These are phyloP conservation scores for Scopus umbretta DNA, from an alignment of 2,113 vertebrate species.

Conservation along the genomic window DNA sequence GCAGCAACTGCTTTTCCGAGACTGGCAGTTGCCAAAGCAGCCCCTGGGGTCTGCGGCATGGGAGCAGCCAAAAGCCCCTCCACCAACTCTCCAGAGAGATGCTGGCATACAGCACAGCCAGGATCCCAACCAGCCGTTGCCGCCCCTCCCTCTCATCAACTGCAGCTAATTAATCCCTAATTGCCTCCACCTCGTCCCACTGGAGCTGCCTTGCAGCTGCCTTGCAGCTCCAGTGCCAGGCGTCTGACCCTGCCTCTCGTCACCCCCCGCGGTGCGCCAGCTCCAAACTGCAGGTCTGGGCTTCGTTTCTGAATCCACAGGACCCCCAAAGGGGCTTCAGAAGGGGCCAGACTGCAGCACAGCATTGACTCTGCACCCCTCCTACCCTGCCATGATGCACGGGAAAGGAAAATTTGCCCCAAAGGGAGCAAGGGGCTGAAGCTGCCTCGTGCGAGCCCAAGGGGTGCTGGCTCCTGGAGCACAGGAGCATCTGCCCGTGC, in stretches of 20 bases:
- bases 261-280: neutral
- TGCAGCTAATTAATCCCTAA: conserved; percentile 30
- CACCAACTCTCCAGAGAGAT: accelerated
- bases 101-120: neutral
- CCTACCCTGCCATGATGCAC: accelerated
- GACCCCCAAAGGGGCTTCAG: too few species aligned
- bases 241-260: neutral
- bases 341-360: neutral
- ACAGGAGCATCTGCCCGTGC: neutral
- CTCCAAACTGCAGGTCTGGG: neutral
- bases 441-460: neutral
- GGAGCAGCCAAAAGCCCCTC: neutral
- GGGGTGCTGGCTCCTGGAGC: neutral
- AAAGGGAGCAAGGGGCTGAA: neutral
- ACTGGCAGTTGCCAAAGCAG: neutral
- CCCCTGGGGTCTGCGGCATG: accelerated
- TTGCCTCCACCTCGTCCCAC: neutral
- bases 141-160: neutral
- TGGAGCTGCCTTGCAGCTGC: neutral
- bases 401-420: neutral
- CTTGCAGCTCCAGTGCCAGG: neutral
- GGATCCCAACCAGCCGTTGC: neutral
- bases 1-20: neutral
- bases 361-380: accelerated
- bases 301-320: neutral